phyloP scores from a whole-genome alignment of 2,888 invertebrate genomes.

The Leucoptera coffeella region DNA sequence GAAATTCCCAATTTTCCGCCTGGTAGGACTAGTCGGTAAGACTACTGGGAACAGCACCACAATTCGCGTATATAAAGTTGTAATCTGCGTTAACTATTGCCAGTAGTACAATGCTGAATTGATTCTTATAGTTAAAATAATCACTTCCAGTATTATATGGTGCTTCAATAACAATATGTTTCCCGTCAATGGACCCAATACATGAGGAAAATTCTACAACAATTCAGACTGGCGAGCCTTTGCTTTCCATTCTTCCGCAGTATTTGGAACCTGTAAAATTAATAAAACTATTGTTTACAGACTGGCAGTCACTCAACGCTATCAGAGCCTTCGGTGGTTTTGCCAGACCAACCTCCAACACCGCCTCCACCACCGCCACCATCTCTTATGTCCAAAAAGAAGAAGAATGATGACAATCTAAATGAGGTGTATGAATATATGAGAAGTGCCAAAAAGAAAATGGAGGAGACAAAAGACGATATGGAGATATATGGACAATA shows the following conservation, averaged over 20 bases:
- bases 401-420: too few relatives aligned
- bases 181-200: conserved; percentile 7
- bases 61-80: conserved; percentile 10
- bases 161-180: conserved; percentile 9
- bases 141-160: conserved; percentile 10
- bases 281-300: conserved; percentile 1
- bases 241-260: conserved; percentile 8
- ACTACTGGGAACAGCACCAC: too few relatives aligned
- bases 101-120: conserved; percentile 10
- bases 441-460: conserved; percentile 3
- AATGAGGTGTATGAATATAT: background rate
- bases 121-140: conserved; percentile 9
- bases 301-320: background rate
- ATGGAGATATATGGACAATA: conserved; percentile 7
- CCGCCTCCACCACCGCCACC: conserved; percentile 1
- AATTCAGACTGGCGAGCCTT: conserved; percentile 8
- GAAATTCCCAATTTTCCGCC: too few relatives aligned
- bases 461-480: conserved; percentile 6
- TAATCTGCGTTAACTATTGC: conserved; percentile 10
- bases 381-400: background rate
- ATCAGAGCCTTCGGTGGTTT: background rate
- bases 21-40: too few relatives aligned
- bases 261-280: conserved; percentile 10
- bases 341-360: background rate
- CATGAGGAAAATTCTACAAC: conserved; percentile 11